Evolutionary conservation across 2,797 vertebrate species (phyloP).

Genomic region (Acipenser oxyrinchus): DNA sequence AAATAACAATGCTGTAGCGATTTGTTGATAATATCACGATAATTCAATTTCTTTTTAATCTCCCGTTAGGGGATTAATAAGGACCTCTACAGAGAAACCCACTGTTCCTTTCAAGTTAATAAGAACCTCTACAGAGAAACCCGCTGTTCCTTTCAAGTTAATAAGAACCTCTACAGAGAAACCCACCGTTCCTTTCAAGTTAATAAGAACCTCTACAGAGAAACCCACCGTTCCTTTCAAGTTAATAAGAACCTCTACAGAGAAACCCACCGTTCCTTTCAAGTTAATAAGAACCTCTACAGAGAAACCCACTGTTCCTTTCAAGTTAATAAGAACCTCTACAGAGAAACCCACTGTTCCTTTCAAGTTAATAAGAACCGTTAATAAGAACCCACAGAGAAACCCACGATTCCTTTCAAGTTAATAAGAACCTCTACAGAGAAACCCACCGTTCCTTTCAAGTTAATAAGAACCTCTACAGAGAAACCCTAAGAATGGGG

Average conservation of each 20-base stretch:
- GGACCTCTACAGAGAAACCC: background rate
- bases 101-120: background rate
- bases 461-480: background rate
- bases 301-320: background rate
- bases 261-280: conserved; percentile 1
- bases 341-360: background rate
- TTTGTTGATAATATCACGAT: too few species aligned
- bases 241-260: too few species aligned
- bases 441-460: background rate
- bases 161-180: background rate
- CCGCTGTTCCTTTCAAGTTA: background rate
- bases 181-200: background rate
- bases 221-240: too few species aligned
- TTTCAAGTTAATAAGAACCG: too few species aligned
- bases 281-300: background rate
- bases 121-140: background rate
- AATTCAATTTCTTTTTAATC: too few species aligned
- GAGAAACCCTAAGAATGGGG: background rate
- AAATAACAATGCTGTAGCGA: too few species aligned
- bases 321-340: background rate
- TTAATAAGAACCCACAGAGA: background rate
- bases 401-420: background rate
- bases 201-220: background rate
- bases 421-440: background rate
- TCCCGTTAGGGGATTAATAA: background rate